These are phyloP conservation scores for Neodiprion lecontei DNA, from an alignment of 1,140 invertebrate genomes.

Conservation along the genomic window DNA sequence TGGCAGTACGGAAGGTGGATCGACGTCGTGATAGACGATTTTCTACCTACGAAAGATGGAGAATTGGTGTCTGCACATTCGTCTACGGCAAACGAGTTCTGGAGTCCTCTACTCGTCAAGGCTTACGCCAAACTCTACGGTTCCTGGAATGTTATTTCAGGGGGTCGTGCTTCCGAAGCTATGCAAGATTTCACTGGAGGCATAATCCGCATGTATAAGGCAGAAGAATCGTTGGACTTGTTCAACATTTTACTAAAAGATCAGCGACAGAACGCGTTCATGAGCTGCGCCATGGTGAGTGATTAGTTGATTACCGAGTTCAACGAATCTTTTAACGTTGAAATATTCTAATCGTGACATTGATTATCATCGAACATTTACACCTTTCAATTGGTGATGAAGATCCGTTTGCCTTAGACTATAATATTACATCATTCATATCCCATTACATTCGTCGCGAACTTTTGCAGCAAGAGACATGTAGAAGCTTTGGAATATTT, in stretches of 20 bases:
- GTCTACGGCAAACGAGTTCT: constrained; percentile 91
- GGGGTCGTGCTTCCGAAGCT: constrained; percentile 95
- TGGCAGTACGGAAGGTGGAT: constrained; percentile 96
- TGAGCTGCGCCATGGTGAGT: constrained; percentile 82
- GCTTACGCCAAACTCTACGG: constrained; percentile 98
- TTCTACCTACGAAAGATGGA: constrained; percentile 89
- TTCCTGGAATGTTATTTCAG: constrained; percentile 97
- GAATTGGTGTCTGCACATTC: constrained; percentile 94
- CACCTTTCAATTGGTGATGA: too few species aligned
- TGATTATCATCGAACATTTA: constrained; percentile 70
- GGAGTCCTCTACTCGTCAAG: constrained; percentile 97
- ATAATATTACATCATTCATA: too few species aligned
- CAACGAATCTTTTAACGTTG: constrained; percentile 60
- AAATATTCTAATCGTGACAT: constrained; percentile 62
- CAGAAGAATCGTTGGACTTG: constrained; percentile 80
- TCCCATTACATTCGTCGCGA: too few species aligned
- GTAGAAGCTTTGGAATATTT: constrained; percentile 92
- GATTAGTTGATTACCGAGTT: constrained; percentile 68
- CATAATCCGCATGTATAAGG: constrained; percentile 93
- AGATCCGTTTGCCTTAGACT: too few species aligned
- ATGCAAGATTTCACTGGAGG: constrained; percentile 99
- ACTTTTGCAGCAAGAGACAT: too few species aligned
- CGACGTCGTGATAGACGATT: constrained; percentile 93
- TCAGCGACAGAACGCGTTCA: constrained; percentile 89
- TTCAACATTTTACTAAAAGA: constrained; percentile 93